Conservation (phyloP, 2,888 invertebrate genomes). For the Epinotia bilunana region DNA sequence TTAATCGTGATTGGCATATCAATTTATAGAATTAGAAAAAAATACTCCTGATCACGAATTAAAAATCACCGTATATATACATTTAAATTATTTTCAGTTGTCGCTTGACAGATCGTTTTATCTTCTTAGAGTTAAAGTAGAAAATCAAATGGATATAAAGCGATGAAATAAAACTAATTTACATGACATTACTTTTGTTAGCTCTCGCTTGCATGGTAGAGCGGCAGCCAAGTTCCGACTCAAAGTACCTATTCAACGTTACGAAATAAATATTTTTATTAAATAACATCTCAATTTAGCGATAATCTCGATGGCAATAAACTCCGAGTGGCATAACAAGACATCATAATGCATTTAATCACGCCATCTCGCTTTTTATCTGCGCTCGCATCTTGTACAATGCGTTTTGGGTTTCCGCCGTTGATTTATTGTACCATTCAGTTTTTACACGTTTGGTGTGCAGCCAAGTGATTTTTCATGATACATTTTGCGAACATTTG, state of each 20-base stretch:
- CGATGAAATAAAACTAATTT: neutral
- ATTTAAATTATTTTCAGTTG: too few species aligned
- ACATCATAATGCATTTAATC: constrained; percentile 44
- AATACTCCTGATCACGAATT: too few species aligned
- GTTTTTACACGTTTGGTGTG: constrained; percentile 34
- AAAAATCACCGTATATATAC: too few species aligned
- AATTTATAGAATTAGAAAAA: too few species aligned
- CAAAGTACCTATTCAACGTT: neutral
- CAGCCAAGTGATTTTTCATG: constrained; percentile 36
- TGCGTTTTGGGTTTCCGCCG: constrained; percentile 32
- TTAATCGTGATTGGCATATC: too few species aligned
- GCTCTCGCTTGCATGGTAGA: constrained; percentile 7
- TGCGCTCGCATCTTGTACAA: constrained; percentile 22
- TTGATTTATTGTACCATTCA: constrained; percentile 38
- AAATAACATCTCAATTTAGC: constrained; percentile 39
- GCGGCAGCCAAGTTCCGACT: constrained; percentile 5
- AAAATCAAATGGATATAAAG: too few species aligned
- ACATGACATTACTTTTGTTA: neutral
- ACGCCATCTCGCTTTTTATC: constrained; percentile 38
- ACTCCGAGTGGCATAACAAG: constrained; percentile 42
- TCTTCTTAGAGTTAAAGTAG: too few species aligned
- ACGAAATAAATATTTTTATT: constrained; percentile 26
- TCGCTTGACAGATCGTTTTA: too few species aligned
- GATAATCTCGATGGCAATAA: constrained; percentile 40
- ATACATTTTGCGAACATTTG: neutral